These are phyloP conservation scores for Listronotus oregonensis DNA, from an alignment of 1,140 invertebrate genomes.

Conservation along the genomic window DNA sequence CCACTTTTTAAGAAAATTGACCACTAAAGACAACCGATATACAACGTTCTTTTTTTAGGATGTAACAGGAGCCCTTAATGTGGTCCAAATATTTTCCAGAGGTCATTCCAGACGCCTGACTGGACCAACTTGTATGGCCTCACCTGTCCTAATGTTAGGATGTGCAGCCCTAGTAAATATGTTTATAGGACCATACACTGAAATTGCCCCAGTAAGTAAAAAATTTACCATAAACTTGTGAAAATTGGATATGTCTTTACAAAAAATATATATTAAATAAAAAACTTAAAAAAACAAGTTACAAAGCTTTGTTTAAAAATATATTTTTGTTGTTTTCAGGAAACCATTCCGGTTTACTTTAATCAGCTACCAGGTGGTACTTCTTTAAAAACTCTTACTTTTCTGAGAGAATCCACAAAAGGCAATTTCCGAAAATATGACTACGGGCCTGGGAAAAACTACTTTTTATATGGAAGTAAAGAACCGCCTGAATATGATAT, in stretches of 20 bases:
- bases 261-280: too few species aligned
- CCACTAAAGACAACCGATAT: too few species aligned
- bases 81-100: constrained; percentile 44
- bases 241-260: too few species aligned
- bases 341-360: constrained; percentile 50
- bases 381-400: constrained; percentile 46
- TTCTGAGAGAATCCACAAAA: constrained; percentile 42
- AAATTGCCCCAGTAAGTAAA: constrained; percentile 46
- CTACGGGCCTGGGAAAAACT: constrained; percentile 46
- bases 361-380: constrained; percentile 52
- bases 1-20: too few species aligned
- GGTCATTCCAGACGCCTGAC: constrained; percentile 40
- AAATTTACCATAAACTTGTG: too few species aligned
- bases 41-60: constrained; percentile 44
- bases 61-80: constrained; percentile 38
- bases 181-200: constrained; percentile 46
- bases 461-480: constrained; percentile 40
- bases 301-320: too few species aligned
- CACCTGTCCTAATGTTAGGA: constrained; percentile 42
- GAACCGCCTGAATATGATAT: constrained; percentile 49
- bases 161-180: constrained; percentile 45
- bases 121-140: constrained; percentile 44
- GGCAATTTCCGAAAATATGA: constrained; percentile 49
- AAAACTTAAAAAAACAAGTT: too few species aligned
- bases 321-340: too few species aligned